These are phyloP conservation scores for Rhinogobio ventralis DNA, from an alignment of 2,797 vertebrate genomes.

Conservation along the genomic window DNA sequence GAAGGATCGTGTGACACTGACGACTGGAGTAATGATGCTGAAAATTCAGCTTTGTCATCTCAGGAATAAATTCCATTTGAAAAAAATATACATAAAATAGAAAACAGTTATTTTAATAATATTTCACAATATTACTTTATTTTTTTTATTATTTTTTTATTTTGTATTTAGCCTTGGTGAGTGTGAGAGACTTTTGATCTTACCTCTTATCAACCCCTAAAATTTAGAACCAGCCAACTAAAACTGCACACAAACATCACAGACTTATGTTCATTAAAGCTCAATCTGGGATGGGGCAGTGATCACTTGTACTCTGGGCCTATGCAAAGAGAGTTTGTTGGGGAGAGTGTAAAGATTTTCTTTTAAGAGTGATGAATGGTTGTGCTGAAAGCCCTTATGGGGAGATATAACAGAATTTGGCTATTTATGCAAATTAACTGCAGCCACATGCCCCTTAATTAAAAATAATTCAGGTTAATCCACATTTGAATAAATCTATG, in stretches of 20 bases:
- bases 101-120: not conserved
- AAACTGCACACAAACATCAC: not conserved
- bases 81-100: not conserved
- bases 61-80: too few relatives aligned
- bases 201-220: not conserved
- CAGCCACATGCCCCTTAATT: not conserved
- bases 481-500: constrained; percentile 8
- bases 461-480: not conserved
- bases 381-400: not conserved
- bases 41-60: too few relatives aligned
- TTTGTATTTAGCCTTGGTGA: not conserved
- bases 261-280: not conserved
- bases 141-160: not conserved
- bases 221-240: not conserved
- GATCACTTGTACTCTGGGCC: not conserved
- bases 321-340: constrained; percentile 1
- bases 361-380: not conserved
- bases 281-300: not conserved
- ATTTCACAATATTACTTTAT: not conserved
- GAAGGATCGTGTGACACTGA: too few relatives aligned
- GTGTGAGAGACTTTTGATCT: not conserved
- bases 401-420: not conserved
- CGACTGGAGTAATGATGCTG: too few relatives aligned
- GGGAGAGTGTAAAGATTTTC: not conserved
- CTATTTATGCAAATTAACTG: not conserved